phyloP scores from a whole-genome alignment of 2,888 invertebrate species.

The Embidobia sp. region DNA sequence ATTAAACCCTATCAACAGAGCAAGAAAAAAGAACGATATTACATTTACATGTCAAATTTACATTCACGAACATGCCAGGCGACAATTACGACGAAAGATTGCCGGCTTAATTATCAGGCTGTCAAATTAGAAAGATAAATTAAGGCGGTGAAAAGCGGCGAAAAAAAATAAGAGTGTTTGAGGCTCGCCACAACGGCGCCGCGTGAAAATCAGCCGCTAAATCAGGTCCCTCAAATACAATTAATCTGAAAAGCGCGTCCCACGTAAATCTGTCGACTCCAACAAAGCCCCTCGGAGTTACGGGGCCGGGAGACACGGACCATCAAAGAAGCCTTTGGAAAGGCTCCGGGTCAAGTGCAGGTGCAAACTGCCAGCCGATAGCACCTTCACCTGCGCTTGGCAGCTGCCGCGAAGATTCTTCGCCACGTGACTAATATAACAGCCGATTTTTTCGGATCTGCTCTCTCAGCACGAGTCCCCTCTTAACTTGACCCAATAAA shows the following conservation, averaged over 20 bases:
- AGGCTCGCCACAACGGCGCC: too few species aligned
- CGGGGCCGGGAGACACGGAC: too few species aligned
- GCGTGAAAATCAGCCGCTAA: too few species aligned
- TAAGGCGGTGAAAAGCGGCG: too few species aligned
- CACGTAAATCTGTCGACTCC: slow-evolving; percentile 14
- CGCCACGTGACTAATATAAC: slow-evolving; percentile 57
- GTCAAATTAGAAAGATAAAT: too few species aligned
- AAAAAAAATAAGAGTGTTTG: too few species aligned
- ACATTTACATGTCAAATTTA: too few species aligned
- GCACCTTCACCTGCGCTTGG: slow-evolving; percentile 66
- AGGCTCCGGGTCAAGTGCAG: slow-evolving; percentile 62
- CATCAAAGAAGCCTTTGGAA: slow-evolving; percentile 51
- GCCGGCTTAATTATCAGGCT: too few species aligned
- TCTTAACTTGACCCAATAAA: neutral
- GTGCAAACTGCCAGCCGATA: slow-evolving; percentile 56
- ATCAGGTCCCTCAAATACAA: slow-evolving; percentile 20
- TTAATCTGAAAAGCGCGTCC: slow-evolving; percentile 15
- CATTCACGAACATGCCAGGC: too few species aligned
- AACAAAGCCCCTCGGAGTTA: slow-evolving; percentile 9
- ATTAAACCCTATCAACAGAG: too few species aligned
- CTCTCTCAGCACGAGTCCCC: slow-evolving; percentile 12
- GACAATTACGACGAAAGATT: too few species aligned
- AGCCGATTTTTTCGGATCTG: slow-evolving; percentile 17
- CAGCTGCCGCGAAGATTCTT: slow-evolving; percentile 64
- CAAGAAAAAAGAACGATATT: too few species aligned